phyloP scores from a whole-genome alignment of 1,140 invertebrate species.

The Diachasmimorpha longicaudata region DNA sequence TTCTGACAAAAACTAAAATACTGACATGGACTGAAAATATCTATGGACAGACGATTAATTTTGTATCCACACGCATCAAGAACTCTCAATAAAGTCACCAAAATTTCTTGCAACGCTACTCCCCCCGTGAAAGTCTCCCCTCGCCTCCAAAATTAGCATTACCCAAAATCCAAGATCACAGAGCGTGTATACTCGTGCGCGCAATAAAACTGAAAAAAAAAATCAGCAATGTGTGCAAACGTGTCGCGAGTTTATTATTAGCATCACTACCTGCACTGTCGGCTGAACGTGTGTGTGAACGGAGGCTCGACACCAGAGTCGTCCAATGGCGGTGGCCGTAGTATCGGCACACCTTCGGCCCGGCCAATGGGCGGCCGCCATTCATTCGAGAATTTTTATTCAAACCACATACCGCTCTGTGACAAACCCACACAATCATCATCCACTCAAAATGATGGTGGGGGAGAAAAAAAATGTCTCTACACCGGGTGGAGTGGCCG shows the following conservation, averaged over 20 bases:
- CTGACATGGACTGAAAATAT: too few species aligned
- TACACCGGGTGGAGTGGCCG: neutral
- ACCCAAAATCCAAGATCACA: too few species aligned
- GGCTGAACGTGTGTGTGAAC: neutral
- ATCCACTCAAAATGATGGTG: neutral
- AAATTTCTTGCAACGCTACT: too few species aligned
- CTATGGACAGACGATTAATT: too few species aligned
- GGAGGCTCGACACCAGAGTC: slow-evolving; percentile 32
- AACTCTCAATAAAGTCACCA: too few species aligned
- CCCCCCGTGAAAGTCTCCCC: too few species aligned
- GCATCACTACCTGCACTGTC: neutral
- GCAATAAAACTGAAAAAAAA: neutral
- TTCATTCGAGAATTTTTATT: neutral
- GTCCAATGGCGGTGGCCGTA: slow-evolving; percentile 34
- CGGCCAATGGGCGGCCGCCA: neutral
- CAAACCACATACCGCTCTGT: neutral
- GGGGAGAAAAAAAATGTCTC: neutral
- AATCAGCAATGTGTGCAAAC: neutral
- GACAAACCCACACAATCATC: neutral
- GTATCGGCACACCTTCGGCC: slow-evolving; percentile 37
- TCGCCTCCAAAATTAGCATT: neutral
- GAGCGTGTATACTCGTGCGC: too few species aligned
- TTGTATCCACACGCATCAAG: too few species aligned
- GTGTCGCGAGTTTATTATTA: neutral
- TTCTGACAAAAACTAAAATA: too few species aligned